These are phyloP conservation scores for Morphnarchus princeps DNA, from an alignment of 2,113 vertebrate genomes.

Conservation along the genomic window DNA sequence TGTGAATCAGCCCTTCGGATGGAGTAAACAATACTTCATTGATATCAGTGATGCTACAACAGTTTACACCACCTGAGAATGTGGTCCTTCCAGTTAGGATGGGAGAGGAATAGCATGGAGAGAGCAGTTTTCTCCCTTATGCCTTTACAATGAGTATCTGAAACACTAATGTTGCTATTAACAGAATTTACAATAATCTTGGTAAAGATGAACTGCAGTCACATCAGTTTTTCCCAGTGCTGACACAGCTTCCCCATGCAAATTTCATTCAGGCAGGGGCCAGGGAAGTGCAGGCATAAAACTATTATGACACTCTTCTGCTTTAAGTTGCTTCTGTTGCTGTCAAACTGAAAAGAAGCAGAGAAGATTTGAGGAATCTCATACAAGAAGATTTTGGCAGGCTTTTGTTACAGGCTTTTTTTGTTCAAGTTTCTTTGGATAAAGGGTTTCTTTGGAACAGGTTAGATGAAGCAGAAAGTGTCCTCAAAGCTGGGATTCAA, in stretches of 20 bases:
- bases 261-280: not conserved
- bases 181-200: not conserved
- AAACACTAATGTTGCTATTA: not conserved
- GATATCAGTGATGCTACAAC: not conserved
- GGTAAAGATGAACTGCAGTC: not conserved
- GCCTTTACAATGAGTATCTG: not conserved
- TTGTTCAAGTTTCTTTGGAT: not conserved
- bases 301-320: not conserved
- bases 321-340: not conserved
- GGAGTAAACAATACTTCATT: not conserved
- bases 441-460: not conserved
- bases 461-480: not conserved
- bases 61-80: not conserved
- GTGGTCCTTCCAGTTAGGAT: not conserved
- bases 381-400: not conserved
- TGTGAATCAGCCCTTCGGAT: not conserved
- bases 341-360: not conserved
- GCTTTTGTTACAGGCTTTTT: not conserved
- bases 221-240: not conserved
- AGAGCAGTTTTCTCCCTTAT: not conserved
- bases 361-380: not conserved
- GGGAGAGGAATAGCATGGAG: rapidly evolving
- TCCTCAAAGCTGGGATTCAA: not conserved
- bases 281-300: not conserved
- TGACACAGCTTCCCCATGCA: not conserved